Conservation (phyloP, 2,797 vertebrate genomes). For the Chelidonichthys spinosus region DNA sequence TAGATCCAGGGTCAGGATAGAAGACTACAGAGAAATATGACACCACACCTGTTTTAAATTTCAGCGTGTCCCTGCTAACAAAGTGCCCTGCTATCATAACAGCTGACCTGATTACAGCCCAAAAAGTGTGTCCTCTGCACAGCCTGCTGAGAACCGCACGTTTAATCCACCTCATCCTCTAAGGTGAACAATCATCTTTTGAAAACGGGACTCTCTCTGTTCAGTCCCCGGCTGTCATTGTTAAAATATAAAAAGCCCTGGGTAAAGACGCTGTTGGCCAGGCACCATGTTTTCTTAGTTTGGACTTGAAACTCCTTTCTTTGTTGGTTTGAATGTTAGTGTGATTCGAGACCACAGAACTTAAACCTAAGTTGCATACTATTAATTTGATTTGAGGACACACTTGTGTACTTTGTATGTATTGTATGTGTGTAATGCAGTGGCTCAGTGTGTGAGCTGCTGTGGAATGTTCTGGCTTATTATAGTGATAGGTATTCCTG, state of each 20-base stretch:
- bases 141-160: constrained; percentile 54
- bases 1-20: constrained; percentile 56
- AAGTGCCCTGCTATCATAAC: constrained; percentile 53
- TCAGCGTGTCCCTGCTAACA: constrained; percentile 53
- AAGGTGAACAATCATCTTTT: constrained; percentile 40
- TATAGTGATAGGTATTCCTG: constrained; percentile 64
- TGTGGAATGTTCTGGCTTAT: constrained; percentile 72
- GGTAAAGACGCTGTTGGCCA: constrained; percentile 47
- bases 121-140: constrained; percentile 48
- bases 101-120: constrained; percentile 51
- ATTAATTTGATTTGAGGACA: constrained; percentile 57
- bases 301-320: constrained; percentile 57
- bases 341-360: constrained; percentile 59
- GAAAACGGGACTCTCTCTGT: constrained; percentile 46
- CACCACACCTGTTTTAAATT: constrained; percentile 47
- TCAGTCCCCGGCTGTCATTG: constrained; percentile 43
- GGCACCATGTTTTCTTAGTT: constrained; percentile 52
- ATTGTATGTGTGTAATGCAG: constrained; percentile 63
- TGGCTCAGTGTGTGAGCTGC: constrained; percentile 64
- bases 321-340: constrained; percentile 64
- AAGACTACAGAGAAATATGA: constrained; percentile 46
- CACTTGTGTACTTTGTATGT: constrained; percentile 57
- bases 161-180: constrained; percentile 37
- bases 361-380: constrained; percentile 54
- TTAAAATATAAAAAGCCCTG: constrained; percentile 49